Percentiles rank a stretch among this genome's conserved stretches.
phyloP scores from a whole-genome alignment of 2,888 invertebrate genomes.

The Drosophila demipolita region DNA sequence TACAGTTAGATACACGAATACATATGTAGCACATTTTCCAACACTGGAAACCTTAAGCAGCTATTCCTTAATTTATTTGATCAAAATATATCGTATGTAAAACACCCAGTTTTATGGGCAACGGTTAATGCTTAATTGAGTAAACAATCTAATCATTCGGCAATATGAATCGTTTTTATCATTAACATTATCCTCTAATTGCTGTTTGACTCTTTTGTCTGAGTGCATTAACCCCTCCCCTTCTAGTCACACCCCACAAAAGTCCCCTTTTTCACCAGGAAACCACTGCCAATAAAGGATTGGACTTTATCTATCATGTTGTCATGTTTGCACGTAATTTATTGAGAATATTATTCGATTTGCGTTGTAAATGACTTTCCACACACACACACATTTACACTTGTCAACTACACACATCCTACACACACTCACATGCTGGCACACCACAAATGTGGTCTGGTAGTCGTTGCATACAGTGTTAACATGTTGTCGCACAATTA shows the following conservation, averaged over 20 bases:
- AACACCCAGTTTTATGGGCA: background rate
- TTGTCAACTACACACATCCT: background rate
- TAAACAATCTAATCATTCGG: conserved; percentile 16
- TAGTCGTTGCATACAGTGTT: conserved; percentile 59
- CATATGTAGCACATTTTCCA: background rate
- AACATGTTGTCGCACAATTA: conserved; percentile 78
- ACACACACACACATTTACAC: conserved; percentile 10
- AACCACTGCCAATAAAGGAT: conserved; percentile 21
- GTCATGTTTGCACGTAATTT: conserved; percentile 71
- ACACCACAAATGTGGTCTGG: conserved; percentile 46
- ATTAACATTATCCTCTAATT: conserved; percentile 42
- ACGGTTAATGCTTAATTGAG: conserved; percentile 1
- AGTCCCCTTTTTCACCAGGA: background rate
- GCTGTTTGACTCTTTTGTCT: conserved; percentile 31
- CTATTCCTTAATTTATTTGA: background rate
- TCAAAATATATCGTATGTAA: background rate
- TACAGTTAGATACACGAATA: background rate
- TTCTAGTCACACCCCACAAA: background rate
- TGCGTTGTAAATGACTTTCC: conserved; percentile 73
- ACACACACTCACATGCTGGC: conserved; percentile 8
- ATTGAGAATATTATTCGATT: conserved; percentile 78
- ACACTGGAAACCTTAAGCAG: background rate
- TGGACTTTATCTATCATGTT: conserved; percentile 55
- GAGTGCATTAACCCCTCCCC: conserved; percentile 31
- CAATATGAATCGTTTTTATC: conserved; percentile 33